Conservation (phyloP, 2,113 vertebrate species). For the Bothrops jararaca region DNA sequence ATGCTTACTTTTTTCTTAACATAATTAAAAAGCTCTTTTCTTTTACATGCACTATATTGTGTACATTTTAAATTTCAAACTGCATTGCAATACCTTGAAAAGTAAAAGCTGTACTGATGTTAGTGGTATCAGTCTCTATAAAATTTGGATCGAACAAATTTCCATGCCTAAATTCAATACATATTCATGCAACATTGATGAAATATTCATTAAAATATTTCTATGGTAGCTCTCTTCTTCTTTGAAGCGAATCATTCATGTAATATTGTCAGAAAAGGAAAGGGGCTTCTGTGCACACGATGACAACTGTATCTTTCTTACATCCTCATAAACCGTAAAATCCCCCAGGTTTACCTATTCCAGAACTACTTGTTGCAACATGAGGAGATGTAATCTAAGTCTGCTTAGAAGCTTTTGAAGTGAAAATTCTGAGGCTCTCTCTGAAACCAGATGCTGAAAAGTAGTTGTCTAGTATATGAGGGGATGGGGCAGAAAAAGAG, state of each 20-base stretch:
- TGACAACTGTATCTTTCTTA: background rate
- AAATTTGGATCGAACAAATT: background rate
- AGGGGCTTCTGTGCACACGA: background rate
- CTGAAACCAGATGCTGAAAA: background rate
- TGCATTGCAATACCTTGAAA: background rate
- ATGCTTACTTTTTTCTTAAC: background rate
- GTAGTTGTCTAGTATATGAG: too few relatives aligned
- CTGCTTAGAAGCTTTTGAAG: background rate
- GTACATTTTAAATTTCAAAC: background rate
- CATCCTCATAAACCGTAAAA: background rate
- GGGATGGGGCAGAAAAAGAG: background rate
- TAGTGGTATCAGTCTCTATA: background rate
- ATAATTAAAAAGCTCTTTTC: background rate
- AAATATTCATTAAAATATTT: background rate
- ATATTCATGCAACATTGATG: background rate
- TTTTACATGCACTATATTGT: background rate
- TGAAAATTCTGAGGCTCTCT: background rate
- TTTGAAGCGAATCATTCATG: background rate
- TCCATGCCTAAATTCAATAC: background rate
- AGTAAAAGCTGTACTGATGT: background rate
- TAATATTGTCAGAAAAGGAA: background rate
- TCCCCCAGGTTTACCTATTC: background rate
- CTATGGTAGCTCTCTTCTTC: constrained; percentile 25
- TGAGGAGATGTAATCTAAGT: background rate
- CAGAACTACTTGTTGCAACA: background rate